Base-by-base conservation (phyloP, 1,140 invertebrate genomes). In the Homarus americanus region DNA sequence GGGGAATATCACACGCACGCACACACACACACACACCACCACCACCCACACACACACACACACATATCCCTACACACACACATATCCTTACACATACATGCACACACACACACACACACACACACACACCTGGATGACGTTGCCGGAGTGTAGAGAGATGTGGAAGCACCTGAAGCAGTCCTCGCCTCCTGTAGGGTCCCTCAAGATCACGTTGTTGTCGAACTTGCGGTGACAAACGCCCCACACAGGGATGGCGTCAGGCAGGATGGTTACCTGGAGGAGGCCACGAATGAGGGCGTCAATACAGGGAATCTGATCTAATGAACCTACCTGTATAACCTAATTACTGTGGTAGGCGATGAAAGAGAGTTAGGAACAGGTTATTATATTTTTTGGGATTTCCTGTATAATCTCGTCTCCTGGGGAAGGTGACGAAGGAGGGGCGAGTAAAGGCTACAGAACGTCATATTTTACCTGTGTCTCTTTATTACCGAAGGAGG, bases 101-200 rank as follows among this genome's bases (percentile, higher is more conserved):
- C 82, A 41, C 63, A 44, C 63, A 41, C 76, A 49, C 41, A 41
- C 15, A 49, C n/a, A 10, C 24, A 49, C 36, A 41, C 40, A 38
- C 80, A 17, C 53, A 76, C 86, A 40, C 17, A 94, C 93, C 93
- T 94, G 94, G 24, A 94, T 93, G 10, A 94, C 93, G 92, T 94
- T 94, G 17, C 93, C 82, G 15, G 94, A 94, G 72, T 94, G 94
- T 0, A 94, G 93, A 5, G 93, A 92, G 34, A 94, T 87, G 73
- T 94, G 93, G 88, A 94, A 94, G 75, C 94, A 94, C 73, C 94
- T 86, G 87, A 94, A 93, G 87, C 94, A 94, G 38, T 91, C 72
- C 66, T 93, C 72, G 38, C 92, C 93, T 49, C 91, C 93, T 15
- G 93, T 92, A 5, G 91, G 93, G 82, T 94, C 94, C 63, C 93